Conservation (phyloP, 1,140 invertebrate genomes). For the Megalopta genalis region DNA sequence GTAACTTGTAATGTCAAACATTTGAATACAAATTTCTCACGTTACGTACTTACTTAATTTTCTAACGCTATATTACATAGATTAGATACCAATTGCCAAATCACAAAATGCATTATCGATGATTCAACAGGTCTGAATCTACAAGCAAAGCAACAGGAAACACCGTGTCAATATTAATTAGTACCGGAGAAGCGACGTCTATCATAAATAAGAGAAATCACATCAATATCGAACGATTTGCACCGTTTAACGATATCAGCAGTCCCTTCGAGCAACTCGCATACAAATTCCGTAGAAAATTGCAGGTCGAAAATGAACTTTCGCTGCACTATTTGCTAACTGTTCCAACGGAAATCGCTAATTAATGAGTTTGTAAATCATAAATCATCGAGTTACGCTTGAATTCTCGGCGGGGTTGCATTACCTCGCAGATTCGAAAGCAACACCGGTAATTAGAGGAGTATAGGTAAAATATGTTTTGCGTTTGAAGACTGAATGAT, state of each 20-base stretch:
- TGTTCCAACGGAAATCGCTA: conserved; percentile 29
- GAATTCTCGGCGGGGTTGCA: neutral
- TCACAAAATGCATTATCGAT: no score
- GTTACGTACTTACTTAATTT: no score
- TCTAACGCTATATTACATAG: no score
- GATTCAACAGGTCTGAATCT: no score
- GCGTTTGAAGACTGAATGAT: neutral
- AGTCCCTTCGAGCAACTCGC: neutral
- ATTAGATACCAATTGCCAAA: no score
- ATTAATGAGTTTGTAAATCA: conserved; percentile 45
- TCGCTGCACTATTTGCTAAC: neutral
- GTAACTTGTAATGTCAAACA: no score
- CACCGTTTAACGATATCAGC: neutral
- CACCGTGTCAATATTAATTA: neutral
- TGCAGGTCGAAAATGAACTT: conserved; percentile 5
- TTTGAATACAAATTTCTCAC: no score
- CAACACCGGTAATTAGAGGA: conserved; percentile 12
- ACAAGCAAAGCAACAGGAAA: no score
- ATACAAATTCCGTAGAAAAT: neutral
- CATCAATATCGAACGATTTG: neutral
- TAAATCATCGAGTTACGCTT: conserved; percentile 38
- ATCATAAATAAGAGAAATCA: neutral
- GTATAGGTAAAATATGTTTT: conserved; percentile 2
- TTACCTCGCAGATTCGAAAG: conserved; percentile 10
- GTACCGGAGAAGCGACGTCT: neutral